A percentile compares a stretch with the other conserved stretches of the same genome.
These are phyloP conservation scores for Campoplex capitator DNA, from an alignment of 2,888 invertebrate species.

Conservation along the genomic window DNA sequence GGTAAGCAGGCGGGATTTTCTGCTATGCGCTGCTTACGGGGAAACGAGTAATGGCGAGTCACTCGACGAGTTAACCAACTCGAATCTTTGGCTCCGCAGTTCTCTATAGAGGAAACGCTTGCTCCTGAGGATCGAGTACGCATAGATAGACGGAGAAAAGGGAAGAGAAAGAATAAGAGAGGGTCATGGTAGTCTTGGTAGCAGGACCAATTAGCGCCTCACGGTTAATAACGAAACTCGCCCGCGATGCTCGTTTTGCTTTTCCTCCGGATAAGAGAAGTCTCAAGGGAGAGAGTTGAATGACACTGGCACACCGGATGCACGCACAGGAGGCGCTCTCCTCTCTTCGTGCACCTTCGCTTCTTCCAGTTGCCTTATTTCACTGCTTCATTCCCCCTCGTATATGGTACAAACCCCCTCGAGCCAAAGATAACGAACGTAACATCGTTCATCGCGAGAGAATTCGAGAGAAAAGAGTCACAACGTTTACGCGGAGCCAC, in stretches of 20 bases:
- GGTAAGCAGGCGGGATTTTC: constrained; percentile 44
- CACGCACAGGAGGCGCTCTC: constrained; percentile 34
- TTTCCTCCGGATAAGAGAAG: constrained; percentile 38
- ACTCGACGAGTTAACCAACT: constrained; percentile 46
- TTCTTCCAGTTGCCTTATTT: not conserved
- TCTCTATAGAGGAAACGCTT: constrained; percentile 46
- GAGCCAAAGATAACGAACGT: constrained; percentile 33
- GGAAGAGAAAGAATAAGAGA: not conserved
- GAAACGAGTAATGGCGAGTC: constrained; percentile 59
- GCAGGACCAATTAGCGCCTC: constrained; percentile 67
- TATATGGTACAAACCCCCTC: constrained; percentile 6
- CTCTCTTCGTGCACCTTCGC: not conserved
- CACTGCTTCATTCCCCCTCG: not conserved
- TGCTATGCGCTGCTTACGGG: constrained; percentile 43
- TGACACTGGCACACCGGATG: constrained; percentile 65
- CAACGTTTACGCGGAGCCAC: not conserved
- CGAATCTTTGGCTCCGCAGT: constrained; percentile 29
- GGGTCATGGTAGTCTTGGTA: constrained; percentile 27
- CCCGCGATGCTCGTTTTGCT: constrained; percentile 51
- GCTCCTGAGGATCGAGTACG: constrained; percentile 26
- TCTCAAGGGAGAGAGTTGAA: constrained; percentile 64
- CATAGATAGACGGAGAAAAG: not conserved
- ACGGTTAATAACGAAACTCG: constrained; percentile 66
- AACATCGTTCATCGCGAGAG: constrained; percentile 6
- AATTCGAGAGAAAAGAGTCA: constrained; percentile 10